A percentile compares a stretch with the other conserved stretches of the same genome.
Conservation (phyloP, 2,113 vertebrate genomes). For the Peromyscus californicus region DNA sequence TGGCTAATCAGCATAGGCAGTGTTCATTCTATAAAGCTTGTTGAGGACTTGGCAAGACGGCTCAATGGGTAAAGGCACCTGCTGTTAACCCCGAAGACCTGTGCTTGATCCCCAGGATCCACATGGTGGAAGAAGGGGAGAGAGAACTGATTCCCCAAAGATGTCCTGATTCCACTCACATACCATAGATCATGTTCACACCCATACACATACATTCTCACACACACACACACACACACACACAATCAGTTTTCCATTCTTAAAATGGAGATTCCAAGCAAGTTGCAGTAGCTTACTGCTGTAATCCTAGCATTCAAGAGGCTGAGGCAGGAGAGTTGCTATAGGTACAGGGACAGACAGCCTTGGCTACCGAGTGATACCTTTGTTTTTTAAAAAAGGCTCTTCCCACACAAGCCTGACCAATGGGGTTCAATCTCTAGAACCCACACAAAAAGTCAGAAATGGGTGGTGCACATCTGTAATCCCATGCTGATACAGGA, state of each 20-base stretch:
- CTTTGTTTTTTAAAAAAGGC: too few species aligned
- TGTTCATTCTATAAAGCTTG: constrained; percentile 27
- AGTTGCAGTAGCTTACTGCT: background rate
- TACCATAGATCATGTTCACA: background rate
- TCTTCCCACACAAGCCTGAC: background rate
- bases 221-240: too few species aligned
- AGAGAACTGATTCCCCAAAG: background rate
- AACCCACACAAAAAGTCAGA: background rate
- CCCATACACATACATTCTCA: background rate
- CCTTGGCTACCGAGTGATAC: background rate
- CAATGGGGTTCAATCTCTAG: too few species aligned
- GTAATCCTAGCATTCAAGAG: background rate
- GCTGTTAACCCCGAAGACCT: background rate
- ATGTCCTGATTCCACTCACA: background rate
- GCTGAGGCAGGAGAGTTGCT: background rate
- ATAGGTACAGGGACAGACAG: background rate
- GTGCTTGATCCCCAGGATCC: background rate
- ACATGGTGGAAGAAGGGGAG: too few species aligned
- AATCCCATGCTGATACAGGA: background rate
- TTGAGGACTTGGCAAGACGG: background rate
- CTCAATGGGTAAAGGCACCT: background rate
- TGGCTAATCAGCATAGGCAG: background rate
- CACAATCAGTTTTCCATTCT: background rate
- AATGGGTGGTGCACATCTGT: background rate
- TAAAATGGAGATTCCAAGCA: background rate